These are phyloP conservation scores for Gobiocypris rarus DNA, from an alignment of 2,113 vertebrate genomes.

Conservation along the genomic window DNA sequence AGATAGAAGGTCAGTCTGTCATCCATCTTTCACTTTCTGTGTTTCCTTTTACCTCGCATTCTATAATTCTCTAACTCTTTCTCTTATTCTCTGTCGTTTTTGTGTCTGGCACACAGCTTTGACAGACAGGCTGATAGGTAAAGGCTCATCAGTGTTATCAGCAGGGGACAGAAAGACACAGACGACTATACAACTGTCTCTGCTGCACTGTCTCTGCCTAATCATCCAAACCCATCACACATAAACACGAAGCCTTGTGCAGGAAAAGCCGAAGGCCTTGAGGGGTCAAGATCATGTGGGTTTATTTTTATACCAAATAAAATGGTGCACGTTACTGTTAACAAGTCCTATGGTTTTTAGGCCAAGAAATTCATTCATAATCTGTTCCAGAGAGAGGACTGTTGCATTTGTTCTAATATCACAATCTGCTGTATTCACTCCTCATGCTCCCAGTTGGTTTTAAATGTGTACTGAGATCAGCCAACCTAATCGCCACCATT, in stretches of 20 bases:
- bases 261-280: neutral
- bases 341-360: neutral
- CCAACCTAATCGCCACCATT: slow-evolving; percentile 15
- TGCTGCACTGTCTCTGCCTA: slow-evolving; percentile 16
- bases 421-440: neutral
- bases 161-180: slow-evolving; percentile 40
- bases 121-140: slow-evolving; percentile 44
- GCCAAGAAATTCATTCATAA: neutral
- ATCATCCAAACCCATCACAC: slow-evolving; percentile 12
- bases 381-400: neutral
- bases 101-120: slow-evolving; percentile 37
- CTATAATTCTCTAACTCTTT: neutral
- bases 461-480: slow-evolving; percentile 4
- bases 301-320: slow-evolving; percentile 5
- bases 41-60: slow-evolving; percentile 2
- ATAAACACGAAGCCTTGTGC: neutral
- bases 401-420: slow-evolving; percentile 11
- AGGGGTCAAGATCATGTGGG: slow-evolving; percentile 15
- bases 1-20: slow-evolving; percentile 50
- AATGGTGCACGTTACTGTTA: neutral
- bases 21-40: slow-evolving; percentile 39
- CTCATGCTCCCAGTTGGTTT: slow-evolving; percentile 21
- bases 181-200: slow-evolving; percentile 24
- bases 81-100: slow-evolving; percentile 37
- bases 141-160: slow-evolving; percentile 56